Percentiles rank a stretch among this genome's conserved stretches.
These are phyloP conservation scores for Cheilosia impressa DNA, from an alignment of 2,888 invertebrate genomes.

Conservation along the genomic window DNA sequence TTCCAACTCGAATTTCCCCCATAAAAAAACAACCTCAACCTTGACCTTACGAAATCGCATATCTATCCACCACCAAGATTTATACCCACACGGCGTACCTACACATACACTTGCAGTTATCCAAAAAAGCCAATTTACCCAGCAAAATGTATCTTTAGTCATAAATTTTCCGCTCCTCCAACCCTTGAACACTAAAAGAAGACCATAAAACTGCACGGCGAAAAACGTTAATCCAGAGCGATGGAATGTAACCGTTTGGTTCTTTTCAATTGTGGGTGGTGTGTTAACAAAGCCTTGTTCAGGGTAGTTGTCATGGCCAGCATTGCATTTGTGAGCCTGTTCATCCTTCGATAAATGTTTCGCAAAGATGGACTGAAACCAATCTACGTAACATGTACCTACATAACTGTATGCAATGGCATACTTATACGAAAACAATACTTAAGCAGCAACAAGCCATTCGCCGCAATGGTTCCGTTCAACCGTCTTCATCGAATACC, in stretches of 20 bases:
- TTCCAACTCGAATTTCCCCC: not conserved
- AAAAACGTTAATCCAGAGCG: conserved; percentile 17
- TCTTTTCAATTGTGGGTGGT: not conserved
- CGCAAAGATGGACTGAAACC: not conserved
- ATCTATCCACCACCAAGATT: conserved; percentile 4
- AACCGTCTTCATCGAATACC: conserved; percentile 20
- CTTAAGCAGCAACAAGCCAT: not conserved
- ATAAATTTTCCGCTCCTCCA: conserved; percentile 30
- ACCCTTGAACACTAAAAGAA: not conserved
- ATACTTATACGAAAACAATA: not conserved
- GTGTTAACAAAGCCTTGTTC: not conserved
- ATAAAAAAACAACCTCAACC: not conserved
- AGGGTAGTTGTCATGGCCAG: not conserved
- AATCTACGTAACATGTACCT: too few species aligned
- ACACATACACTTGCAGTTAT: conserved; percentile 13
- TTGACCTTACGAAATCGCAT: conserved; percentile 24
- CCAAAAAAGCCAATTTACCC: conserved; percentile 37
- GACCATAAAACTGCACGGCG: not conserved
- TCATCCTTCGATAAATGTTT: conserved; percentile 32
- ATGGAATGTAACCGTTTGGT: conserved; percentile 2
- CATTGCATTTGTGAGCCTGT: conserved; percentile 19
- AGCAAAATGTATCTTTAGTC: conserved; percentile 35
- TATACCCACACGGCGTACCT: not conserved
- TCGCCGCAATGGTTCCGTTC: conserved; percentile 4
- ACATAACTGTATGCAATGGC: not conserved